Percentiles rank a stretch among this genome's conserved stretches.
Evolutionary conservation across 1,140 invertebrate species (phyloP).

Genomic region (Neodiprion lecontei): DNA sequence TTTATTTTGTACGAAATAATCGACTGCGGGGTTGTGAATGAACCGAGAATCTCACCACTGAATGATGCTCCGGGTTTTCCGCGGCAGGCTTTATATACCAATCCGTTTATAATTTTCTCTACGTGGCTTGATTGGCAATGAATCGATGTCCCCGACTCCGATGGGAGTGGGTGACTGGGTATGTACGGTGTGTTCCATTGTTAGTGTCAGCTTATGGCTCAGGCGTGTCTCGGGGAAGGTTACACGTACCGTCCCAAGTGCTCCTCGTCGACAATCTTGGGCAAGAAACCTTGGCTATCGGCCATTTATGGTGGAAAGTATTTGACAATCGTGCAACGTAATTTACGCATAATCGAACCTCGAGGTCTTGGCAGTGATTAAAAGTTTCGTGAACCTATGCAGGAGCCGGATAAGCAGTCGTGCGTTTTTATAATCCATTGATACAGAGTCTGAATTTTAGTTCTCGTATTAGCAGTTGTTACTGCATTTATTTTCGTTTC

Average conservation of each 20-base stretch:
- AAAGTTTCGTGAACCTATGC: background rate
- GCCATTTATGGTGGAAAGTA: constrained; percentile 42
- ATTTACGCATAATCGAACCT: background rate
- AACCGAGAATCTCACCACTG: constrained; percentile 30
- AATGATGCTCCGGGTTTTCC: constrained; percentile 42
- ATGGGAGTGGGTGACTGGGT: background rate
- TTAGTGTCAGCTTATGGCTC: constrained; percentile 5
- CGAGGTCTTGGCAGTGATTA: constrained; percentile 11
- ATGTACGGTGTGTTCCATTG: constrained; percentile 8
- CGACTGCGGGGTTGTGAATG: background rate
- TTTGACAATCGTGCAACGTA: constrained; percentile 26
- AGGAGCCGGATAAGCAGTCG: background rate
- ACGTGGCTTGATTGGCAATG: background rate
- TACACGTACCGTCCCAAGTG: constrained; percentile 9
- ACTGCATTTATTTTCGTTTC: too few relatives aligned
- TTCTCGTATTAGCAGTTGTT: too few relatives aligned
- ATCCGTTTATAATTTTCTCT: background rate
- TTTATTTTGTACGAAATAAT: background rate
- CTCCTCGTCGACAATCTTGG: constrained; percentile 25
- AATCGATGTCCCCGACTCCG: background rate
- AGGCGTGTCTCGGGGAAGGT: constrained; percentile 6
- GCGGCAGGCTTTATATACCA: constrained; percentile 38
- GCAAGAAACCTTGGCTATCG: constrained; percentile 46
- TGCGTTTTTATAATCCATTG: background rate
- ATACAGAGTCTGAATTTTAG: too few relatives aligned